Evolutionary conservation across 2,113 vertebrate species (phyloP), one percentile per base, ranked within the genome.

Genomic region (Ia io): DNA sequence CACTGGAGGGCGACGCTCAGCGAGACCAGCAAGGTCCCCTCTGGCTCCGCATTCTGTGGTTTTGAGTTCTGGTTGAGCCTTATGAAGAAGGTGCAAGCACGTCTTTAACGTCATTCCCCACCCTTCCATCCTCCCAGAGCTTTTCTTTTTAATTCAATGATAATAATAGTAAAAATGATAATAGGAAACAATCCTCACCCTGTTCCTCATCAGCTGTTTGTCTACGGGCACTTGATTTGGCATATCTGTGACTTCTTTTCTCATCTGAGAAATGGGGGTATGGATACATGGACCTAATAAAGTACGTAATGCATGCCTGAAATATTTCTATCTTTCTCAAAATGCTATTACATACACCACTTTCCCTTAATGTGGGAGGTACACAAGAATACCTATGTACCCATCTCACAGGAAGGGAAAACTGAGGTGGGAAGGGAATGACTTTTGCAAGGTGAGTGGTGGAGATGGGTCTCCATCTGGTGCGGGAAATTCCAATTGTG

Each of bases 1-100:
- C 59, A 53, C 0, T 3, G 63, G 35, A 7, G 0, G 3, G 10
- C 56, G 53, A 0, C 42, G 32, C 9, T 8, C 53, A 4, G 14
- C 3, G 18, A 25, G 20, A 71, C 3, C 37, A 0, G 6, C 3
- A 23, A 59, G 20, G 14, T 42, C 42, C 8, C 74, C 35, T 10
- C 23, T 6, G 25, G 37, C 40, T 12, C 63, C 23, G 5, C 2
- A 4, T 32, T n/a, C 74, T 69, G 6, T 7, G 74, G 25, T 28
- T 80, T 76, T 44, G 30, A 47, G 4, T 77, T 17, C 44, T 0
- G 0, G 84, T 28, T 40, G 32, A 23, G 32, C 25, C 35, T 17
- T 2, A 25, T 17, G 30, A 71, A 32, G 32, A 82, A 93, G 22
- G 56, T 18, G 5, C 11, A 44, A 16, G 20, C 4, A 42, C 1